These are phyloP conservation scores for Eulimnadia texana DNA, from an alignment of 1,140 invertebrate genomes.

Conservation along the genomic window DNA sequence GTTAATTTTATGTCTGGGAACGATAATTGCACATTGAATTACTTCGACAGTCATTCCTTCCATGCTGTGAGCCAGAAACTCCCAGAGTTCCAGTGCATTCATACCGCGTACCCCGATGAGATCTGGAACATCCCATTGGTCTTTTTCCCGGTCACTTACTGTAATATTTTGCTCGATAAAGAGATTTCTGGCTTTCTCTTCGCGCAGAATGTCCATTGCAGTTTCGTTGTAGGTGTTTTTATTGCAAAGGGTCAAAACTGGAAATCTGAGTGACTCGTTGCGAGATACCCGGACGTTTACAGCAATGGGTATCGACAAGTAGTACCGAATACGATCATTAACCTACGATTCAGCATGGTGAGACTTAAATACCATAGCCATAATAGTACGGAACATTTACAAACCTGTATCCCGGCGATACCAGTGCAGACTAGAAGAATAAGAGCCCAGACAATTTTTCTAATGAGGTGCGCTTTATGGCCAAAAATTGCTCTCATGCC, in stretches of 20 bases:
- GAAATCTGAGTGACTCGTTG: constrained; percentile 21
- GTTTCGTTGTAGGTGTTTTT: constrained; percentile 21
- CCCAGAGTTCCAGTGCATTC: constrained; percentile 14
- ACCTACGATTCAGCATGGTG: constrained; percentile 10
- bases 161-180: not conserved
- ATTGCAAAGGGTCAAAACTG: constrained; percentile 22
- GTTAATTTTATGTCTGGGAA: not conserved
- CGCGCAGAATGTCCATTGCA: not conserved
- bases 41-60: constrained; percentile 11
- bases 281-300: constrained; percentile 22
- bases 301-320: constrained; percentile 18
- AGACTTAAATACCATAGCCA: not conserved
- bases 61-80: constrained; percentile 9
- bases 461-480: not conserved
- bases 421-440: constrained; percentile 9
- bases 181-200: not conserved
- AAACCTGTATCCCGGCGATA: constrained; percentile 9
- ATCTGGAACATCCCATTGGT: constrained; percentile 8
- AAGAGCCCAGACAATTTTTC: constrained; percentile 10
- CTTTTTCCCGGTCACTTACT: constrained; percentile 2
- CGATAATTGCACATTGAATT: not conserved
- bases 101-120: constrained; percentile 13
- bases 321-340: constrained; percentile 17
- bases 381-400: not conserved
- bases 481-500: constrained; percentile 15